Base-by-base conservation (phyloP, 2,888 invertebrate genomes). In the Eilema sororculum region DNA sequence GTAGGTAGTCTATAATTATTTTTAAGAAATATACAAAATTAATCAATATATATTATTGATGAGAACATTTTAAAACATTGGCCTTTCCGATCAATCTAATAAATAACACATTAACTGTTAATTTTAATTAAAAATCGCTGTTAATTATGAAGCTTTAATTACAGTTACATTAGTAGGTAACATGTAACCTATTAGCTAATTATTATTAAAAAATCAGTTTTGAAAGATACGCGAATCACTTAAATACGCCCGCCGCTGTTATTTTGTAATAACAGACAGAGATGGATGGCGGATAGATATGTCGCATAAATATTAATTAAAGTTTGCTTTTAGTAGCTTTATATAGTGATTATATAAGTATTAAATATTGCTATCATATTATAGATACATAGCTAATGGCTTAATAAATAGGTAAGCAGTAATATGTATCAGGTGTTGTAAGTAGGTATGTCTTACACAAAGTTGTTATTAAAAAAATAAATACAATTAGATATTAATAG, bases 181-280 rank as follows among this genome's bases (percentile, higher is more conserved):
- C 28, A 4, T 60, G 28, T 28, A 60, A 30, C 60, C 9, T 30
- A 28, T 60, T 30, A 60, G 28, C 30, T 30, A n/a, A 60, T 60
- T 60, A 33, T 60, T 60, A 66, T 66, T 33, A 24, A 66, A 58
- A 41, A 66, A 59, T 41, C 30, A 25, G 25, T 58, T 66, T 37
- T 58, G 9, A 58, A 13, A 66, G 20, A 25, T 66, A 37, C 58
- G 20, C 9, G 5, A 52, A 52, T 52, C n/a, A 52, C 52, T 52
- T 20, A n/a, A 46, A 52, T 20, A 52, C n/a, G n/a, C n/a, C 52
- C 20, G n/a, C n/a, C 52, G 52, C 52, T 20, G 52, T 52, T 52
- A n/a, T 52, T n/a, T 20, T n/a, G n/a, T 20, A 37, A 37, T 52
- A n/a, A n/a, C 52, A 52, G n/a, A 52, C 20, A 46, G n/a, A n/a